Evolutionary conservation across 2,113 vertebrate genomes (phyloP), one percentile per base, ranked within the genome.

Genomic region (Triplophysa dalaica): DNA sequence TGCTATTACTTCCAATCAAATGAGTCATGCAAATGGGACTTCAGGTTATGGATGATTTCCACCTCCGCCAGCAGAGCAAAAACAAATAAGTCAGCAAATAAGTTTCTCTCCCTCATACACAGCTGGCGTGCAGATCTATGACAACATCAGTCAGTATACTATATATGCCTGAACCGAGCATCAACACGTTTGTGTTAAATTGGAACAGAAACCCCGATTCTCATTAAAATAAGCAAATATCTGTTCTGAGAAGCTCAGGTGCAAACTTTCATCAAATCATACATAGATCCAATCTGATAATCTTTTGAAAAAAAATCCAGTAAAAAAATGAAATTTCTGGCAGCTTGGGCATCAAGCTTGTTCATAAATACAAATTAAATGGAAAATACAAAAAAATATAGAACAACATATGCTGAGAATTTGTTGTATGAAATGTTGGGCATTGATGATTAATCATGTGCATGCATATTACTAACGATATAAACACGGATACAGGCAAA

Each of bases 1-100:
- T 82, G 80, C 65, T 73, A 80, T 75, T 82, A 85, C 56, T 80
- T 80, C 72, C 54, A 76, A 70, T 77, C 72, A 82, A 85, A 82
- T 85, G 73, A 85, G 75, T 80, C 83, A 82, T 73, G 80, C 83
- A 85, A 85, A 82, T 85, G 70, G 52, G 43, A 82, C 80, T 70
- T 76, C 67, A 79, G 81, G 77, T 38, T 79, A 75, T 79, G 80
- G 80, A 79, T 72, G 62, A 17, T 63, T 64, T 63, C 41, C 21
- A 7, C 69, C 48, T 77, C 73, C 45, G 33, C 4, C 69, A 79
- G 45, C 72, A 65, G 45, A 70, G 52, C 62, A 21, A 77, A 77
- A 85, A 85, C 68, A 80, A 80, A 77, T 64, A 82, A 80, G 81
- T 82, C 83, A 85, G 81, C 77, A 85, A 74, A 83, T 82, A 77